Conservation (phyloP, 2,888 invertebrate genomes). For the Athetis lepigone region DNA sequence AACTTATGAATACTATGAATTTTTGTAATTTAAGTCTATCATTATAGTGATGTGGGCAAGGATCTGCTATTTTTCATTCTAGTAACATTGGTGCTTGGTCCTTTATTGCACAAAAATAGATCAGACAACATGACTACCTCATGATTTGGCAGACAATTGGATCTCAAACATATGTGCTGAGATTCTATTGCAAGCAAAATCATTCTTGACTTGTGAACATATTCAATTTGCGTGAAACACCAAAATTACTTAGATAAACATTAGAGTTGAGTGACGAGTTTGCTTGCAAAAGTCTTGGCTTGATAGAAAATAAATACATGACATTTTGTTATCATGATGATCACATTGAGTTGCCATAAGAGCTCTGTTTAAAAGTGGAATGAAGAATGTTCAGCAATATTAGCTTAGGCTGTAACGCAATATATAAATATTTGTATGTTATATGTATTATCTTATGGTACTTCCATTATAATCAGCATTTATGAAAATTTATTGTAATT, state of each 20-base stretch:
- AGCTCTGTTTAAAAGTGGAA: slow-evolving; percentile 58
- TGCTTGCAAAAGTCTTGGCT: slow-evolving; percentile 55
- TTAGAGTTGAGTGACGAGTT: slow-evolving; percentile 29
- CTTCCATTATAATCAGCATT: neutral
- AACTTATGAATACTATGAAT: slow-evolving; percentile 60
- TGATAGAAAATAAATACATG: slow-evolving; percentile 52
- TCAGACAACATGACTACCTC: slow-evolving; percentile 84
- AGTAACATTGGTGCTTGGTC: slow-evolving; percentile 74
- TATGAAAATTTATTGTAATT: neutral
- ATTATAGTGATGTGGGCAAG: slow-evolving; percentile 49
- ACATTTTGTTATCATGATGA: slow-evolving; percentile 52
- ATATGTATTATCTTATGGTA: neutral
- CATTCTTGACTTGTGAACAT: slow-evolving; percentile 27
- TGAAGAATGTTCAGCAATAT: slow-evolving; percentile 41
- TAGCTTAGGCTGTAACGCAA: slow-evolving; percentile 18
- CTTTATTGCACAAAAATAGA: slow-evolving; percentile 74
- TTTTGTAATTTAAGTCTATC: slow-evolving; percentile 59
- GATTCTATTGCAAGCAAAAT: slow-evolving; percentile 53
- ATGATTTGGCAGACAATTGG: slow-evolving; percentile 84
- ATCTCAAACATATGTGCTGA: slow-evolving; percentile 54
- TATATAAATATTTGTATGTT: neutral
- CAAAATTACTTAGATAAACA: slow-evolving; percentile 34
- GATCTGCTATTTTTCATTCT: slow-evolving; percentile 58
- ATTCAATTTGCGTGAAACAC: slow-evolving; percentile 28
- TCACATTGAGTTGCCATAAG: slow-evolving; percentile 57